phyloP scores from a whole-genome alignment of 2,113 vertebrate species.

The Cavia porcellus region DNA sequence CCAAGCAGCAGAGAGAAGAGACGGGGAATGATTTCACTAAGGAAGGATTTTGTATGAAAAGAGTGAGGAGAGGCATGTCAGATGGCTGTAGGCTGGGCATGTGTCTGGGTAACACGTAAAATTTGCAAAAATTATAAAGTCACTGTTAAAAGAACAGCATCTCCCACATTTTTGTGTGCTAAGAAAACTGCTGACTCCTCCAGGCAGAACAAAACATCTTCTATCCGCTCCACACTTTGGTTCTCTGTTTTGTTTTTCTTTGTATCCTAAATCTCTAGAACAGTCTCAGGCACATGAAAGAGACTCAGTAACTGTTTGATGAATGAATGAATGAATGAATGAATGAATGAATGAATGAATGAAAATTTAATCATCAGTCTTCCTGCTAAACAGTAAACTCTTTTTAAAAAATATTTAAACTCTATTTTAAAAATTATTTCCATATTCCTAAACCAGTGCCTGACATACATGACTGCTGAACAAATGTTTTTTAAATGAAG shows the following conservation, averaged over 20 bases:
- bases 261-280: background rate
- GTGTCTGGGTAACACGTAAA: background rate
- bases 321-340: too few species aligned
- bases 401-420: background rate
- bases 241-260: background rate
- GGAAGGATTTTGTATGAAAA: background rate
- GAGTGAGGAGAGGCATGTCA: background rate
- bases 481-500: background rate
- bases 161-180: background rate
- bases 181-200: background rate
- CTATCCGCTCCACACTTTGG: accelerated
- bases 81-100: background rate
- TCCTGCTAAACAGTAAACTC: background rate
- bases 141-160: background rate
- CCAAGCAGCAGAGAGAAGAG: background rate
- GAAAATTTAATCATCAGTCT: background rate
- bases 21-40: background rate
- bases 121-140: background rate
- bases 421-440: background rate
- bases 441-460: background rate
- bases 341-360: background rate
- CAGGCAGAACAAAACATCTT: background rate
- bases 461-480: background rate
- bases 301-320: background rate
- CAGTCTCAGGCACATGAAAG: background rate